Conservation (phyloP, 1,140 invertebrate genomes). For the Pogonomyrmex barbatus region DNA sequence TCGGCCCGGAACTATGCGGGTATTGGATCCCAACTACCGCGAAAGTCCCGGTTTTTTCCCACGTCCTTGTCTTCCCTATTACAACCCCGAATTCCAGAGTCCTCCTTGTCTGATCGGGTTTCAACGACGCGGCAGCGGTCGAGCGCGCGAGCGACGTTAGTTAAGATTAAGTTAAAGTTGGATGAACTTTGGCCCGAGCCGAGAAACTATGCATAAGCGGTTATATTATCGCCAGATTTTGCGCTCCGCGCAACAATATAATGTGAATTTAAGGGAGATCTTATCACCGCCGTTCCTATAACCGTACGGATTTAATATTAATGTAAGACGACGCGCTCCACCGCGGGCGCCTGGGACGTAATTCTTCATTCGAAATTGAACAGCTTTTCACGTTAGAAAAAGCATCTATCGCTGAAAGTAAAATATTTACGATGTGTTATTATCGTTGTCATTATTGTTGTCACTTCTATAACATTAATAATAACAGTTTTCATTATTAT, state of each 20-base stretch:
- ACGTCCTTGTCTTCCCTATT: constrained; percentile 53
- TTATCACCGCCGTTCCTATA: constrained; percentile 42
- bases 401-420: background rate
- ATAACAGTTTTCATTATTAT: no score
- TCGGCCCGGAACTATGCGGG: constrained; percentile 73
- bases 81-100: constrained; percentile 43
- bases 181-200: constrained; percentile 64
- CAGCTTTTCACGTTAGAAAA: background rate
- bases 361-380: constrained; percentile 19
- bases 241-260: constrained; percentile 54
- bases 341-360: background rate
- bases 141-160: constrained; percentile 62
- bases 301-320: constrained; percentile 54
- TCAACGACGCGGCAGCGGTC: constrained; percentile 45
- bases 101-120: constrained; percentile 65
- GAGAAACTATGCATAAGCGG: constrained; percentile 75
- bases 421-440: no score
- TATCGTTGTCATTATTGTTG: no score
- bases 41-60: constrained; percentile 63
- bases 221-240: constrained; percentile 73
- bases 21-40: constrained; percentile 69
- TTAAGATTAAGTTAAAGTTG: constrained; percentile 77
- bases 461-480: no score
- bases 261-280: constrained; percentile 57
- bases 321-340: background rate